Conservation (phyloP, 2,113 vertebrate genomes). For the Heterotilapia buettikoferi region DNA sequence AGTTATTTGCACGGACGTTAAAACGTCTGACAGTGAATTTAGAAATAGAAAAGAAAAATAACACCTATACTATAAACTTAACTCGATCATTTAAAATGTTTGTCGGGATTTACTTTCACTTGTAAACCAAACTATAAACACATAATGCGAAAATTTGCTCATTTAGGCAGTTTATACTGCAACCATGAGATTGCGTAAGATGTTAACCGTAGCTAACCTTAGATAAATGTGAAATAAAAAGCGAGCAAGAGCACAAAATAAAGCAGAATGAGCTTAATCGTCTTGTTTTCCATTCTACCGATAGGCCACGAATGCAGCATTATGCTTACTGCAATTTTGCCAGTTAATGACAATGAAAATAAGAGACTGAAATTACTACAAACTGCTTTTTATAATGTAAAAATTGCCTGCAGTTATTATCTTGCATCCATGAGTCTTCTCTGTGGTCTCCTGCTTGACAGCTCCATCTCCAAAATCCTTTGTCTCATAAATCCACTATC, state of each 20-base stretch:
- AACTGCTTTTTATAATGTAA: not conserved
- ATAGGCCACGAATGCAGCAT: not conserved
- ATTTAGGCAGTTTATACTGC: not conserved
- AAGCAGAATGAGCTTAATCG: not conserved
- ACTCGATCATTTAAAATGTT: not conserved
- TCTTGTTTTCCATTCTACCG: not conserved
- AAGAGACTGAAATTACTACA: not conserved
- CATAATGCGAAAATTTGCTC: not conserved
- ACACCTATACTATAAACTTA: rapidly evolving
- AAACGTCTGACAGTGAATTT: not conserved
- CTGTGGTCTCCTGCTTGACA: not conserved
- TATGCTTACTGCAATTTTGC: not conserved
- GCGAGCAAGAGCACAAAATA: not conserved
- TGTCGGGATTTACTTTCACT: not conserved
- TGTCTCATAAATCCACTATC: not conserved
- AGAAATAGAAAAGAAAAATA: not conserved
- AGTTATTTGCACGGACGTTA: not conserved
- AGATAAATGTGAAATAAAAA: not conserved
- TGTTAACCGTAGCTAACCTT: rapidly evolving
- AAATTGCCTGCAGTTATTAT: not conserved
- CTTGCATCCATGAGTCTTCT: not conserved
- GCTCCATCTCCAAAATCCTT: not conserved
- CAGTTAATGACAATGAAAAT: not conserved
- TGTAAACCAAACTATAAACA: not conserved
- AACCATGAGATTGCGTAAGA: not conserved